Evolutionary conservation across 2,113 vertebrate species (phyloP).

Genomic region (Recurvirostra avosetta): DNA sequence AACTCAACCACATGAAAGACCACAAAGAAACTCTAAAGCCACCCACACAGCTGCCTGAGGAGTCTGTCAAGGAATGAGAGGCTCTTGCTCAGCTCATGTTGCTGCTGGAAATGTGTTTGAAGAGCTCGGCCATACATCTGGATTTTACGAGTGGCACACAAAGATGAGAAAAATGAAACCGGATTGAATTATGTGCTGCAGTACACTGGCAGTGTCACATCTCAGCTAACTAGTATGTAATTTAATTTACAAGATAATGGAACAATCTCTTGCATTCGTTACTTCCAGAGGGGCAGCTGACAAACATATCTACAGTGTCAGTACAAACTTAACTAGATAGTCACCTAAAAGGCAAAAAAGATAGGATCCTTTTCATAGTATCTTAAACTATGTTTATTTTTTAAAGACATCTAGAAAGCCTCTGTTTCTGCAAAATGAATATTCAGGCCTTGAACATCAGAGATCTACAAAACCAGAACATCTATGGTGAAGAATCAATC

Average conservation of each 20-base stretch:
- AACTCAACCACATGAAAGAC: conserved; percentile 71
- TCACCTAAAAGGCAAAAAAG: neutral
- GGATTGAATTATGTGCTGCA: neutral
- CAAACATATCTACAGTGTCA: neutral
- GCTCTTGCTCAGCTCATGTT: conserved; percentile 33
- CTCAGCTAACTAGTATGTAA: neutral
- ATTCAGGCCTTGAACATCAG: neutral
- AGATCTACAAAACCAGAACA: neutral
- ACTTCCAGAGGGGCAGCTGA: neutral
- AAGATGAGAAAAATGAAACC: conserved; percentile 57
- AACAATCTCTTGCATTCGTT: neutral
- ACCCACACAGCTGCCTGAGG: conserved; percentile 60
- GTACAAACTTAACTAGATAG: neutral
- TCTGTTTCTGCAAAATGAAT: neutral
- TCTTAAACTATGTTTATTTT: neutral
- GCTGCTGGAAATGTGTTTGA: conserved; percentile 61
- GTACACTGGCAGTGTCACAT: neutral
- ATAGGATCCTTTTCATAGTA: neutral
- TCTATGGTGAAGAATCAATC: neutral
- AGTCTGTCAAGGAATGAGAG: conserved; percentile 59
- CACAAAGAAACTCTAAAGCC: conserved; percentile 45
- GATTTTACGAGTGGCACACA: conserved; percentile 54
- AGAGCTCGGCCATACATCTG: conserved; percentile 45
- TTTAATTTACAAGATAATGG: conserved; percentile 15
- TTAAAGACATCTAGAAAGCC: neutral